These are phyloP conservation scores for Caloenas nicobarica DNA, from an alignment of 2,113 vertebrate species.

Conservation along the genomic window DNA sequence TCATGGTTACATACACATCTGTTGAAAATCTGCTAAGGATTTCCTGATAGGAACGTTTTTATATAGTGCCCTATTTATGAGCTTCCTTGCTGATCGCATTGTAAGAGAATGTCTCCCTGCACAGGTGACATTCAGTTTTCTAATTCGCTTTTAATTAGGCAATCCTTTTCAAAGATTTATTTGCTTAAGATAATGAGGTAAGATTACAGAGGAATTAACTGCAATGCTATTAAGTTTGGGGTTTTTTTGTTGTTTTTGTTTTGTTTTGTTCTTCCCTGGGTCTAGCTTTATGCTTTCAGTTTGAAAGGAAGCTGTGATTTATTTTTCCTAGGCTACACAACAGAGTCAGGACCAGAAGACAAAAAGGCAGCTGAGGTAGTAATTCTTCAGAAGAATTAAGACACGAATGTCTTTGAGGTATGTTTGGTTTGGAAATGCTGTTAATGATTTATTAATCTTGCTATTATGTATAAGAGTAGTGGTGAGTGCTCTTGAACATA, in stretches of 20 bases:
- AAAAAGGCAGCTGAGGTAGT: background rate
- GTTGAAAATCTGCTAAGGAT: constrained; percentile 26
- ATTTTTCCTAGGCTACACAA: constrained; percentile 39
- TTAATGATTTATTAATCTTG: constrained; percentile 29
- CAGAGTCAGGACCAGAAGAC: constrained; percentile 38
- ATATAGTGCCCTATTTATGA: constrained; percentile 24
- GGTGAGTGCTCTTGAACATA: background rate
- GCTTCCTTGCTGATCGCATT: constrained; percentile 11
- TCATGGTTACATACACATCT: constrained; percentile 7
- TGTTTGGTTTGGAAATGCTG: constrained; percentile 16
- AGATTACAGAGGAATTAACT: constrained; percentile 80
- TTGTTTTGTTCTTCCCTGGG: background rate
- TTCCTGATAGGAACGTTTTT: constrained; percentile 26
- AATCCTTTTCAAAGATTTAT: constrained; percentile 76
- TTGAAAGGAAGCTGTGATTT: constrained; percentile 39
- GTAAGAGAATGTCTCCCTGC: constrained; percentile 14
- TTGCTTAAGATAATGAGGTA: constrained; percentile 77
- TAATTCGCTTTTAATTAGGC: constrained; percentile 74
- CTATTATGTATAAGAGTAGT: background rate
- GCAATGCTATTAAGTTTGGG: constrained; percentile 49
- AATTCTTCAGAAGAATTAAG: constrained; percentile 14
- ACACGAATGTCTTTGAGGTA: background rate
- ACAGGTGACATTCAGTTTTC: constrained; percentile 55
- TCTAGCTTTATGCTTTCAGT: constrained; percentile 30
- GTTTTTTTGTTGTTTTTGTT: no score